Evolutionary conservation across 2,888 invertebrate species (phyloP).

Genomic region (Ennomos quercinarius): DNA sequence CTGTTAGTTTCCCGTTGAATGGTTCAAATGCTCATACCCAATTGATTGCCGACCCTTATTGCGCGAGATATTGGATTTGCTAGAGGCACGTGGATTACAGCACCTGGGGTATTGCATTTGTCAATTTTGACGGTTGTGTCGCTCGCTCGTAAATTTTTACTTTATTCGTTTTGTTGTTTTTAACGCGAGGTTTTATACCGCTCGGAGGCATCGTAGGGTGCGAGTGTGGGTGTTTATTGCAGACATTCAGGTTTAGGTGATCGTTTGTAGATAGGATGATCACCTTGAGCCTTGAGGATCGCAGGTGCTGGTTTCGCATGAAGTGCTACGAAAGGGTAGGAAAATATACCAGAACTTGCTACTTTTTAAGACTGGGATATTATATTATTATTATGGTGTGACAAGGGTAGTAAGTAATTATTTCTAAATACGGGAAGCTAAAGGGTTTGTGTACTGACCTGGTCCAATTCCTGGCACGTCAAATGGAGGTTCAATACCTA

Average conservation of each 20-base stretch:
- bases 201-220: slow-evolving; percentile 20
- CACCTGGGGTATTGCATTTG: slow-evolving; percentile 56
- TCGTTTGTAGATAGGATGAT: slow-evolving; percentile 46
- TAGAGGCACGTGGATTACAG: slow-evolving; percentile 47
- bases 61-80: slow-evolving; percentile 32
- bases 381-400: too few species aligned
- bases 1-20: slow-evolving; percentile 36
- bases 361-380: too few species aligned
- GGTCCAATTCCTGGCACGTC: slow-evolving; percentile 23
- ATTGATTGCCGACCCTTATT: slow-evolving; percentile 36
- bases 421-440: not conserved
- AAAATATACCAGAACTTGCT: too few species aligned
- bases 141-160: slow-evolving; percentile 66
- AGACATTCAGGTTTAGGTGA: slow-evolving; percentile 49
- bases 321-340: not conserved
- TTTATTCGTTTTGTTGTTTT: slow-evolving; percentile 63
- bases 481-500: slow-evolving; percentile 47
- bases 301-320: slow-evolving; percentile 42
- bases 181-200: slow-evolving; percentile 43
- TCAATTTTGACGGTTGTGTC: slow-evolving; percentile 65
- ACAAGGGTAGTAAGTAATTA: too few species aligned
- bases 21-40: slow-evolving; percentile 29
- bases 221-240: slow-evolving; percentile 40
- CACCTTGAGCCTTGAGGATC: slow-evolving; percentile 41
- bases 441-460: slow-evolving; percentile 30